Conservation (phyloP, 1,140 invertebrate genomes). For the Paracyclopina nana region DNA sequence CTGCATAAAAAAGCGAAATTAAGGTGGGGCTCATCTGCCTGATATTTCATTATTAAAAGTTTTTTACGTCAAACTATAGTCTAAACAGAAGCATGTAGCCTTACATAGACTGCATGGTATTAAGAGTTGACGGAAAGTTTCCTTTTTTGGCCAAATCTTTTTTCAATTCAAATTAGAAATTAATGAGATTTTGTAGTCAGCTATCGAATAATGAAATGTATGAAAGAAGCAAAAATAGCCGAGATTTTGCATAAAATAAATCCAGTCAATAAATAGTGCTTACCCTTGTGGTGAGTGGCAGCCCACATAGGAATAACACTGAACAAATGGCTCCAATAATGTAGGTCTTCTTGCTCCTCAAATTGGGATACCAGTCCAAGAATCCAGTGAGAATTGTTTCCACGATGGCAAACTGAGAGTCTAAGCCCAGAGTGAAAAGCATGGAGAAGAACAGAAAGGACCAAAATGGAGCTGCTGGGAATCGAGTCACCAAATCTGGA, state of each 20-base stretch:
- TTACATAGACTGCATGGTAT: no score
- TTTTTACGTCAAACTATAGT: no score
- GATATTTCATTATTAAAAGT: no score
- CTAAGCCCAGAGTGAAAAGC: conserved; percentile 30
- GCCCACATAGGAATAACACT: conserved; percentile 37
- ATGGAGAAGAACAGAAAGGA: conserved; percentile 31
- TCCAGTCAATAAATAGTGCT: no score
- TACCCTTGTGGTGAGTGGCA: conserved; percentile 42
- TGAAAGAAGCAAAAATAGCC: no score
- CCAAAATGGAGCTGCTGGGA: conserved; percentile 30
- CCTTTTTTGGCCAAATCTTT: no score
- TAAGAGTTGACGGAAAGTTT: no score
- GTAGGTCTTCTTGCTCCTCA: conserved; percentile 36
- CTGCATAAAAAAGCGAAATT: conserved; percentile 2
- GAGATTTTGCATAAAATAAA: no score
- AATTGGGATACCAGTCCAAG: conserved; percentile 28
- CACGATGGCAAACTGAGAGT: conserved; percentile 32
- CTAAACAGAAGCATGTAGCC: no score
- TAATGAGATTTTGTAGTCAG: no score
- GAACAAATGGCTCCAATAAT: conserved; percentile 38
- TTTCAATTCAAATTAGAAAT: no score
- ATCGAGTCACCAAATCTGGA: conserved; percentile 55
- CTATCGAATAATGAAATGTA: no score
- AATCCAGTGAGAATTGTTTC: conserved; percentile 31
- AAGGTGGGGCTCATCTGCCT: not conserved